Conservation (phyloP, 2,797 vertebrate species). For the Okamejei kenojei region DNA sequence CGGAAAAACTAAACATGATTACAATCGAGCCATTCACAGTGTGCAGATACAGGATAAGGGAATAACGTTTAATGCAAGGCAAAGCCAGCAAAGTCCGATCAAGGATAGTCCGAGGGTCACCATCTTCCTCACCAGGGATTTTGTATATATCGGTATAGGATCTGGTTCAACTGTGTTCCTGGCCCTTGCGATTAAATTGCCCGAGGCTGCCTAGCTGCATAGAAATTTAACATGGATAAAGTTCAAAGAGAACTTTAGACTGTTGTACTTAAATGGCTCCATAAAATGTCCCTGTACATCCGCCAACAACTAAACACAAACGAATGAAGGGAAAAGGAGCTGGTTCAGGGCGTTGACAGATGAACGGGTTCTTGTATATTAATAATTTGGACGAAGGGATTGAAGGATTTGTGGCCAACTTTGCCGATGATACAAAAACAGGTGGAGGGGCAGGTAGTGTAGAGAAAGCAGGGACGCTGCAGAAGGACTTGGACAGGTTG, state of each 20-base stretch:
- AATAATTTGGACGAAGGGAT: too few relatives aligned
- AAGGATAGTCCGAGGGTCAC: too few relatives aligned
- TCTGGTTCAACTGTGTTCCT: not conserved
- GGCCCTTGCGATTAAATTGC: not conserved
- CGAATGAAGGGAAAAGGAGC: not conserved
- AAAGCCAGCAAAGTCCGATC: too few relatives aligned
- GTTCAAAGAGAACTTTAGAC: not conserved
- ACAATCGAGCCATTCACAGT: too few relatives aligned
- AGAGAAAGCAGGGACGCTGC: too few relatives aligned
- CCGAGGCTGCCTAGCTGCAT: not conserved
- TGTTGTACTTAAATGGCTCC: not conserved
- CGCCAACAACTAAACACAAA: not conserved
- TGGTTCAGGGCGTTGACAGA: constrained; percentile 26
- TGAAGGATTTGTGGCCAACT: too few relatives aligned
- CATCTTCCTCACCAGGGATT: not conserved
- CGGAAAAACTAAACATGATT: too few relatives aligned
- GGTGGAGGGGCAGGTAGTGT: too few relatives aligned
- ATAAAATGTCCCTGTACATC: not conserved
- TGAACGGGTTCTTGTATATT: not conserved
- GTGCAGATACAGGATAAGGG: too few relatives aligned
- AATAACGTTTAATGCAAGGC: too few relatives aligned
- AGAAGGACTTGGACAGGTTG: too few relatives aligned
- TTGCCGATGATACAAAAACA: too few relatives aligned
- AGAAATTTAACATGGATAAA: not conserved
- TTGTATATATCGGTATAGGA: not conserved